Evolutionary conservation across 2,797 vertebrate species (phyloP), one percentile per base, ranked within the genome.

Genomic region (Botia almorhae): DNA sequence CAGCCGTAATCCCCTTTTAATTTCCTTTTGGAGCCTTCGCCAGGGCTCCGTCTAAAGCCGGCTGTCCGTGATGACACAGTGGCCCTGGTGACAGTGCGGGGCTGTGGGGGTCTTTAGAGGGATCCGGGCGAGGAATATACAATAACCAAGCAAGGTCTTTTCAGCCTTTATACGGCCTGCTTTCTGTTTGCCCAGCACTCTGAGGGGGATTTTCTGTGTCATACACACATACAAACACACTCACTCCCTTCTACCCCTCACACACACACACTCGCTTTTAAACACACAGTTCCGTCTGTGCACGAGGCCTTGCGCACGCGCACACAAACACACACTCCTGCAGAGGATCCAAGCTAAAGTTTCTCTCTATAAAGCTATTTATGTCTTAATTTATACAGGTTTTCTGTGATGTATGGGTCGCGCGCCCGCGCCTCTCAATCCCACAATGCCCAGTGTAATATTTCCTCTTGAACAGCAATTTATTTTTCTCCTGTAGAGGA

Each of bases 171-270:
- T 92, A 93, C 93, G 92, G 95, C 94, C 96, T 96, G 95, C 93
- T 94, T 94, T 92, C 91, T 98, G 96, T 99, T 98, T 98, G 96
- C 94, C 96, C 97, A 97, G 94, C 95, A 96, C 97, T 99, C 97
- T 95, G 94, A 94, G 93, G 90, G 97, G 97, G 97, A 97, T 98
- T 97, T 87, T 89, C 87, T 82, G 70, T 83, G 72, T 79, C 78
- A 72, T 76, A 82, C 72, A 81, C 85, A 64, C 69, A 75, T 68
- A 82, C 83, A 82, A 53, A 75, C 53, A 74, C 75, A 65, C 68
- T 43, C 61, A 48, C 60, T 64, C 55, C 7, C 3, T 55, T 65
- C 65, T 48, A 75, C 55, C 39, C 69, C 29, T 50, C 71, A 60
- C 58, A 58, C 48, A 77, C 81, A 81, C 65, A 60, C 60, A 65